Conservation (phyloP, 2,113 vertebrate genomes). For the Fulmarus glacialis region DNA sequence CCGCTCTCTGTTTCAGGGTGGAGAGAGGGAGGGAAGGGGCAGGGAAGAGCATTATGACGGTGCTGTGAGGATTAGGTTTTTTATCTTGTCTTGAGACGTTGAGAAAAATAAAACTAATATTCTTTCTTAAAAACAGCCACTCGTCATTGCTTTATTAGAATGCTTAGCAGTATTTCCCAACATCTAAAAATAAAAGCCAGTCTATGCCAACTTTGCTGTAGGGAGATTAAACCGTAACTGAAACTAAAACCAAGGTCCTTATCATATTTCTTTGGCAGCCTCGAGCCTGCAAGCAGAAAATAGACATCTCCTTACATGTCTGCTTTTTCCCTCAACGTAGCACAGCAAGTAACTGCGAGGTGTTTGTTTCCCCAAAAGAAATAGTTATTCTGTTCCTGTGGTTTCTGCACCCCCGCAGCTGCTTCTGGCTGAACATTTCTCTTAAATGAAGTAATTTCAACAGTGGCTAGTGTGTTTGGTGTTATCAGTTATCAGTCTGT, state of each 20-base stretch:
- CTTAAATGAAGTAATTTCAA: neutral
- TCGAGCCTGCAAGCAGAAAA: neutral
- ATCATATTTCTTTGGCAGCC: constrained; percentile 23
- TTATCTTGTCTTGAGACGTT: neutral
- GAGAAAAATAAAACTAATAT: neutral
- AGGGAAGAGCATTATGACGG: neutral
- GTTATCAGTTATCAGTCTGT: neutral
- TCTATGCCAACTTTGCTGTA: neutral
- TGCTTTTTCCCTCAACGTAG: neutral
- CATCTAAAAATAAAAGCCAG: neutral
- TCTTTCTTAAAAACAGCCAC: neutral
- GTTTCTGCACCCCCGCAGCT: neutral
- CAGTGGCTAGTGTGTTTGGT: neutral
- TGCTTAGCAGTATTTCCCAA: neutral
- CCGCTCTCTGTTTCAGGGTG: neutral
- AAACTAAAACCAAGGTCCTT: neutral
- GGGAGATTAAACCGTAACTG: neutral
- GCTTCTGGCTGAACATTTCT: constrained; percentile 10
- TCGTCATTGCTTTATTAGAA: neutral
- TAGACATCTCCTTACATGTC: neutral
- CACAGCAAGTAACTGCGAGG: neutral
- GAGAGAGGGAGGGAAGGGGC: neutral
- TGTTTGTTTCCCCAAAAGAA: constrained; percentile 10
- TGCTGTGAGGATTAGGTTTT: neutral
- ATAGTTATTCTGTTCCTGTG: neutral